Conservation (phyloP, 2,888 invertebrate genomes). For the Orthosia cruda region DNA sequence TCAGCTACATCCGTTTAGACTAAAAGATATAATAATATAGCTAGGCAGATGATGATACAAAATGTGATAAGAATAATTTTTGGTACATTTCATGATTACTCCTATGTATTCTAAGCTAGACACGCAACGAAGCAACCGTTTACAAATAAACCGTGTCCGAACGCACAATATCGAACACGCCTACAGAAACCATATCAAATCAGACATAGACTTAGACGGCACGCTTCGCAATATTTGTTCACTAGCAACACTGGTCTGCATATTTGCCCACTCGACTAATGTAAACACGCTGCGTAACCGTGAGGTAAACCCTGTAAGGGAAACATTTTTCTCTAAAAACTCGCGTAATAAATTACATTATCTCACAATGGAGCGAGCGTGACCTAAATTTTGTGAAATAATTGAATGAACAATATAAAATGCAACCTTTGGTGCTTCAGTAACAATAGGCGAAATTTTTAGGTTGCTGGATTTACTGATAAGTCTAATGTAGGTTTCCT, state of each 20-base stretch:
- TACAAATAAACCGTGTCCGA: conserved; percentile 5
- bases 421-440: conserved; percentile 10
- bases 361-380: conserved; percentile 10
- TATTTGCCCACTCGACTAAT: conserved; percentile 27
- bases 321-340: conserved; percentile 38
- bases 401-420: conserved; percentile 41
- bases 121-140: too few relatives aligned
- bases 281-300: conserved; percentile 10
- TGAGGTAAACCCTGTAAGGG: background rate
- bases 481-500: too few relatives aligned
- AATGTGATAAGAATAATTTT: too few relatives aligned
- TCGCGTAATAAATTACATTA: conserved; percentile 39
- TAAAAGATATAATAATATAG: too few relatives aligned
- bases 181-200: conserved; percentile 36
- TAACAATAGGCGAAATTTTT: conserved; percentile 5
- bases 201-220: conserved; percentile 7
- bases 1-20: too few relatives aligned
- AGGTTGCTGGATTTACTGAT: background rate
- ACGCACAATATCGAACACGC: conserved; percentile 13
- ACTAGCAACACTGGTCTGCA: conserved; percentile 17
- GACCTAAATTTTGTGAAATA: conserved; percentile 36
- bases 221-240: conserved; percentile 30
- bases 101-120: too few relatives aligned
- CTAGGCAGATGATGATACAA: too few relatives aligned
- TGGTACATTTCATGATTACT: too few relatives aligned